A percentile compares a stretch with the other conserved stretches of the same genome.
Evolutionary conservation across 2,113 vertebrate species (phyloP).

Genomic region (Actinemys pallida): DNA sequence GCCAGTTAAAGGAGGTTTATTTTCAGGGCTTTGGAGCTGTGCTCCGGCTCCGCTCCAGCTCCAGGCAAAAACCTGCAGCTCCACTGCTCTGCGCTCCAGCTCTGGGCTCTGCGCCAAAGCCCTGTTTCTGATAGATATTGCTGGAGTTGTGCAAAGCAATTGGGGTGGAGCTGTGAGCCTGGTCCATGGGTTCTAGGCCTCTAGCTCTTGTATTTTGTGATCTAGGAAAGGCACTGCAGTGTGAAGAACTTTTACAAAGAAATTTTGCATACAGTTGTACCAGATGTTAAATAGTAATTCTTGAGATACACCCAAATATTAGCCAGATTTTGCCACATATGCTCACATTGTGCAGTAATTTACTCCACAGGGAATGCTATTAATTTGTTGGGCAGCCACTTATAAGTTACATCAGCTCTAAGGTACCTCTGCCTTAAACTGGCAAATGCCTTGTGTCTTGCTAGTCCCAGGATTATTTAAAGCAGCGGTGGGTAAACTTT

Average conservation of each 20-base stretch:
- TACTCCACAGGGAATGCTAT: not conserved
- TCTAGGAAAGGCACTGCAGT: not conserved
- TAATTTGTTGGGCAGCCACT: not conserved
- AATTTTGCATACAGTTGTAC: not conserved
- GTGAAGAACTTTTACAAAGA: rapidly evolving
- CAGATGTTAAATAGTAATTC: not conserved
- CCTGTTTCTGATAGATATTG: not conserved
- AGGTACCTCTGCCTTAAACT: not conserved
- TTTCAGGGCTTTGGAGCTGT: no score
- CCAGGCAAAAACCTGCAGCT: no score
- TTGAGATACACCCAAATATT: not conserved
- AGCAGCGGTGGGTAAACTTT: not conserved
- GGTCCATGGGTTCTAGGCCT: not conserved
- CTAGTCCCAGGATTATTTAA: not conserved
- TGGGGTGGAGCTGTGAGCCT: not conserved
- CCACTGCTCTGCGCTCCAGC: no score
- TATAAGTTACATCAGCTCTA: not conserved
- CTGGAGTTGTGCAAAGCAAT: not conserved
- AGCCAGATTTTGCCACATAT: not conserved
- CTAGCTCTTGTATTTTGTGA: not conserved
- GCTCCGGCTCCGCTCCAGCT: no score
- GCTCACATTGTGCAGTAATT: not conserved
- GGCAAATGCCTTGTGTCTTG: not conserved
- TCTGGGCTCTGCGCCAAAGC: no score
- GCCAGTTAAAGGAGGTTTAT: not conserved